Evolutionary conservation across 2,888 invertebrate species (phyloP), one percentile per base, ranked within the genome.

Genomic region (Hydriomena furcata): DNA sequence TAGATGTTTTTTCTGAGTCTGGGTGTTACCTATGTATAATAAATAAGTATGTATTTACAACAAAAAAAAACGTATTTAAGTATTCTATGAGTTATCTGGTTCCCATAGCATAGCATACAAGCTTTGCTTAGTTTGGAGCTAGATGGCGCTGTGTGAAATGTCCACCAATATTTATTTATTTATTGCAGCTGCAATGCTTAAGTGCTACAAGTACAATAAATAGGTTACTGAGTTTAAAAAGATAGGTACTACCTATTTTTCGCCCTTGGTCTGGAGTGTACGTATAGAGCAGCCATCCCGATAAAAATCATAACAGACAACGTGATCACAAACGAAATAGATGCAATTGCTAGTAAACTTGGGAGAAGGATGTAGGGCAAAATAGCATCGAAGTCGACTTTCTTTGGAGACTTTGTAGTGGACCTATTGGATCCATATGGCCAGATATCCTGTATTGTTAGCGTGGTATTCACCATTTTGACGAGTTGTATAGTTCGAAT

Each of bases 211-310:
- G n/a, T n/a, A n/a, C n/a, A n/a, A n/a, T n/a, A n/a, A n/a, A n/a
- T n/a, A n/a, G n/a, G n/a, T n/a, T n/a, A n/a, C n/a, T n/a, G n/a
- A n/a, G n/a, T n/a, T n/a, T n/a, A n/a, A n/a, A n/a, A n/a, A n/a
- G n/a, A n/a, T n/a, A n/a, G n/a, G n/a, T n/a, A n/a, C 5, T 49
- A 88, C 90, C 89, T 84, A 67, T 89, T 89, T 63, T 88, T 88
- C 55, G 85, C 80, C n/a, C 78, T 74, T 28, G 89, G 90, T 53
- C 90, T 76, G 11, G 86, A 82, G 35, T 81, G 71, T 1, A 86
- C 84, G 52, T 90, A 90, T 4, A 88, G 66, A 23, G 73, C 83
- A 23, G 82, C 86, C 90, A 90, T 90, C 25, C 68, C 81, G 47
- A 86, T 89, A 11, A 79, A 71, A 6, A 85, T 77, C 82, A 90